Percentiles rank a stretch among this genome's conserved stretches.
Conservation (phyloP, 2,797 vertebrate genomes). For the Nyctibius grandis region DNA sequence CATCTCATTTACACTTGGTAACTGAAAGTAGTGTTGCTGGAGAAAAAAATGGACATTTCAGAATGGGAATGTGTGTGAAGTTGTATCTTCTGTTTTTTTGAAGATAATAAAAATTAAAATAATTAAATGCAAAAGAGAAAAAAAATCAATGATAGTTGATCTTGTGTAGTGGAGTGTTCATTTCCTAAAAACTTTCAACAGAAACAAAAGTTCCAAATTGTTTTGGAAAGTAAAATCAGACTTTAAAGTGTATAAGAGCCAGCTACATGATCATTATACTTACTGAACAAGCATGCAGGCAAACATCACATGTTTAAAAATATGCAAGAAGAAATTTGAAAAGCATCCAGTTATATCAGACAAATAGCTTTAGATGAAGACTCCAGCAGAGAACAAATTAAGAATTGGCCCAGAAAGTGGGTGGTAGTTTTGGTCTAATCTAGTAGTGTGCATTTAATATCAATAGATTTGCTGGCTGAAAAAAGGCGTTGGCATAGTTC, state of each 20-base stretch:
- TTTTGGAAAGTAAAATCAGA: neutral
- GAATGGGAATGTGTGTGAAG: neutral
- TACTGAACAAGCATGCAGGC: neutral
- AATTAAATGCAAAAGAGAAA: conserved; percentile 42
- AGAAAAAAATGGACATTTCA: neutral
- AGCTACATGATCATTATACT: conserved; percentile 1
- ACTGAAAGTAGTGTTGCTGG: neutral
- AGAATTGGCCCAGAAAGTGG: neutral
- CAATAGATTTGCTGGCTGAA: neutral
- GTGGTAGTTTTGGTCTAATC: conserved; percentile 15
- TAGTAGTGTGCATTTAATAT: neutral
- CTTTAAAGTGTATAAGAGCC: conserved; percentile 23
- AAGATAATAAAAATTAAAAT: conserved; percentile 64
- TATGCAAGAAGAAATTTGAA: conserved; percentile 47
- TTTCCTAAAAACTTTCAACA: neutral
- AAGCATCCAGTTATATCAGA: conserved; percentile 17
- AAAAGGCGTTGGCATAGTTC: neutral
- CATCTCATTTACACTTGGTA: conserved; percentile 56
- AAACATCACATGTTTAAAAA: conserved; percentile 12
- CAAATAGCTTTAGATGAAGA: conserved; percentile 41
- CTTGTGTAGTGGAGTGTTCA: conserved; percentile 1
- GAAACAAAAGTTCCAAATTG: conserved; percentile 16
- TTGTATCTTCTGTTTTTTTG: conserved; percentile 41
- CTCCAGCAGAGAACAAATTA: conserved; percentile 63
- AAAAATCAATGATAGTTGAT: conserved; percentile 18